Base-by-base conservation (phyloP, 92 coral and sea anemone species). In the Ricordea florida region DNA sequence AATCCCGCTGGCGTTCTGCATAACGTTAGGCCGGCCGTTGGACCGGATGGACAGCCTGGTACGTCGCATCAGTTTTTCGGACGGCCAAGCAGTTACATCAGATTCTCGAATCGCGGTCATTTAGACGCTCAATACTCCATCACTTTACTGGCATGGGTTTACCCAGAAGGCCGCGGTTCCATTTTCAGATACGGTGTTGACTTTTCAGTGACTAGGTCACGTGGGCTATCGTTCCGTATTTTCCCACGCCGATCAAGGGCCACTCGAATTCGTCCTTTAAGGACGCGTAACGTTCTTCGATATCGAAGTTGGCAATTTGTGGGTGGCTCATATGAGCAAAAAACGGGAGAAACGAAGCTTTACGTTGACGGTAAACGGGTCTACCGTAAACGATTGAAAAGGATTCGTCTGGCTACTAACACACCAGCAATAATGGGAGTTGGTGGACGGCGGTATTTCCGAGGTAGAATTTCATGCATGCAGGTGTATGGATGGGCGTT, bases 71-170 rank as follows among this genome's bases (percentile, higher is more conserved):
- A 78, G 57, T 85, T 85, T 21, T 70, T 13, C 27, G 90, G 90
- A 23, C 85, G 81, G 1, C 50, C 74, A 27, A 85, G 81, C 70
- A 90, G 96, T 59, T 90, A 69, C 73, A 90, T 90, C 41, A 53
- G 79, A 47, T 83, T 90, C 65, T 91, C 85, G 0, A 90, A 90
- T 71, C 79, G 64, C 23, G 91, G 91, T 43, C 76, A 75, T 10
- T 60, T 90, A 43, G 96, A 90, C 45, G 78, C 96, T 29, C 51
- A 76, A 38, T 21, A 53, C 28, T 76, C 91, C 11, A 63, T 90
- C 32, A 90, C 96, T 5, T 62, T 90, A 62, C 72, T 90, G 3
- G 96, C 83, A 0, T 90, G 96, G 96, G 68, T 90, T 27, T 80
- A 85, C 41, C 74, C 79, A 70, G 36, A 65, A 21, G 91, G 96